These are phyloP conservation scores for Bibio marci DNA, from an alignment of 2,888 invertebrate species.

Conservation along the genomic window DNA sequence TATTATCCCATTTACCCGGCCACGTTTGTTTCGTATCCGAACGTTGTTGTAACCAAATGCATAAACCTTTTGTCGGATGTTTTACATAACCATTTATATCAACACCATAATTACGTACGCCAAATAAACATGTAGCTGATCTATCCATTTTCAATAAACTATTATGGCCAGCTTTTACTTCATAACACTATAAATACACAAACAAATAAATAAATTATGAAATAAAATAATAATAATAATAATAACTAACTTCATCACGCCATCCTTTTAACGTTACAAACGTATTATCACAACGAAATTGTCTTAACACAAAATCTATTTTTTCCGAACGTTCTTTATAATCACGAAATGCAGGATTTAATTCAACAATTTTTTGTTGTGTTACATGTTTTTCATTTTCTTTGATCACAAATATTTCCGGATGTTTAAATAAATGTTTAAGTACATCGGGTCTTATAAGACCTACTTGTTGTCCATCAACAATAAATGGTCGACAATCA, in stretches of 20 bases:
- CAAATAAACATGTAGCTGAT: conserved; percentile 84
- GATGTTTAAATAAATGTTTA: conserved; percentile 61
- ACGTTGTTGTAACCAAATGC: conserved; percentile 85
- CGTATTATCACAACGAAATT: conserved; percentile 54
- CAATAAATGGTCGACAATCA: conserved; percentile 71
- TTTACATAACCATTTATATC: conserved; percentile 86
- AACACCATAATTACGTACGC: conserved; percentile 84
- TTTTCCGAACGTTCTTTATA: conserved; percentile 64
- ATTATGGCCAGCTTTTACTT: conserved; percentile 55
- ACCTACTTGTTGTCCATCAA: conserved; percentile 80
- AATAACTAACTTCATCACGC: conserved; percentile 65
- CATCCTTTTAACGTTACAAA: conserved; percentile 76
- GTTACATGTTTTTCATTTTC: conserved; percentile 24
- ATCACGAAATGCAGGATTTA: conserved; percentile 75
- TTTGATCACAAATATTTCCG: conserved; percentile 46
- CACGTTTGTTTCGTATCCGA: conserved; percentile 86
- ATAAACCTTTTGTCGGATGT: conserved; percentile 68
- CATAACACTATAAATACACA: conserved; percentile 50
- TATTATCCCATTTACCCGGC: conserved; percentile 92
- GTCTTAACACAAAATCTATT: conserved; percentile 61
- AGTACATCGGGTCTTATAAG: conserved; percentile 70
- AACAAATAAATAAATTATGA: conserved; percentile 5
- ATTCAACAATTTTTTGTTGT: conserved; percentile 43
- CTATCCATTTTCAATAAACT: conserved; percentile 68
- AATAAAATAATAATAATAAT: conserved; percentile 3